phyloP scores from a whole-genome alignment of 2,888 invertebrate species.

The Alitta virens region DNA sequence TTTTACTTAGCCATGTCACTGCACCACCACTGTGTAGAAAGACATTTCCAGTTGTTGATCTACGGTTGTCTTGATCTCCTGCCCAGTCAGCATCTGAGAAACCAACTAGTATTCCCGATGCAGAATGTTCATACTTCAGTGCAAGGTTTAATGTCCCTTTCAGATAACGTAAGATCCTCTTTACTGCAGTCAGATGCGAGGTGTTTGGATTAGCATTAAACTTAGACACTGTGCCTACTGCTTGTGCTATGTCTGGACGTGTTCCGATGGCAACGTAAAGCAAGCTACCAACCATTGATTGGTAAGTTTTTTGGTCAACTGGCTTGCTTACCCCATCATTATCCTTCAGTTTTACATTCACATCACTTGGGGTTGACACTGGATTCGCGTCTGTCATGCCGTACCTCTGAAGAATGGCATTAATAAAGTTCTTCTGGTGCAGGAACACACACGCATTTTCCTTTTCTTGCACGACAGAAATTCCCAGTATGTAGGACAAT shows the following conservation, averaged over 20 bases:
- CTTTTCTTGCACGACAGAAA: not conserved
- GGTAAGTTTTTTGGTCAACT: too few species aligned
- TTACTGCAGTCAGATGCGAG: conserved; percentile 27
- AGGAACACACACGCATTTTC: not conserved
- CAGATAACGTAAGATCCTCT: conserved; percentile 3
- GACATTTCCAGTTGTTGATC: conserved; percentile 43
- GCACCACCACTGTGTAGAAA: conserved; percentile 35
- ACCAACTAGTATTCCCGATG: too few species aligned
- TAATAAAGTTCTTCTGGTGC: not conserved
- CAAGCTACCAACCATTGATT: too few species aligned
- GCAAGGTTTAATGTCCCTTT: not conserved
- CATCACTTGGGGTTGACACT: conserved; percentile 2
- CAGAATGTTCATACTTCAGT: too few species aligned
- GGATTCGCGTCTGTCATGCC: conserved; percentile 10
- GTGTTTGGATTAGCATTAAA: conserved; percentile 22
- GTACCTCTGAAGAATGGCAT: not conserved
- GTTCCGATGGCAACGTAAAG: conserved; percentile 25
- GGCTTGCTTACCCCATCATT: too few species aligned
- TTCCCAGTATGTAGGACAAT: conserved; percentile 16
- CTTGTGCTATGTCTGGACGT: conserved; percentile 27
- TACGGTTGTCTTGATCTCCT: conserved; percentile 32
- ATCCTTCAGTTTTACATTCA: too few species aligned
- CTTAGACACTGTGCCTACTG: conserved; percentile 22
- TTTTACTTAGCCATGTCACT: conserved; percentile 42
- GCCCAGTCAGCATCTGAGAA: conserved; percentile 46